These are phyloP conservation scores for Oxyteleia sp. DNA, from an alignment of 2,888 invertebrate genomes.

Conservation along the genomic window DNA sequence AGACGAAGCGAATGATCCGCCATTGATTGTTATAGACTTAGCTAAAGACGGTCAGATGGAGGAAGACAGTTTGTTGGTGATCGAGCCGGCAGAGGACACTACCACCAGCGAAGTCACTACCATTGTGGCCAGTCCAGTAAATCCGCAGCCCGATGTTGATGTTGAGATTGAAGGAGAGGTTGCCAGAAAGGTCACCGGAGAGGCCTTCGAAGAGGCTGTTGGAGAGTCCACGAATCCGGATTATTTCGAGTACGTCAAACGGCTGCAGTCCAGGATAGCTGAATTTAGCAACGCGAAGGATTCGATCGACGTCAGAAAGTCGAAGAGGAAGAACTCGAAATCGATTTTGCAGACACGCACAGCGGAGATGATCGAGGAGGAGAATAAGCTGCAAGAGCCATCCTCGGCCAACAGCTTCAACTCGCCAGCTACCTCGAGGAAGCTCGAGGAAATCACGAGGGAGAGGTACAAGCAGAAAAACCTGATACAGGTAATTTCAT, in stretches of 20 bases:
- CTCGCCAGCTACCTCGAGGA: slow-evolving; percentile 89
- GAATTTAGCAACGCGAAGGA: slow-evolving; percentile 92
- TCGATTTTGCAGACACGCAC: slow-evolving; percentile 87
- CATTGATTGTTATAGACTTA: slow-evolving; percentile 38
- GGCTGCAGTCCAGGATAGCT: slow-evolving; percentile 90
- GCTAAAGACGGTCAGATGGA: slow-evolving; percentile 84
- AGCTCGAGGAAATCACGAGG: slow-evolving; percentile 92
- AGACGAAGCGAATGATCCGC: slow-evolving; percentile 29
- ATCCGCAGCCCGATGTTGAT: slow-evolving; percentile 71
- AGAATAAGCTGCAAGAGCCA: slow-evolving; percentile 84
- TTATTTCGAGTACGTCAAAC: slow-evolving; percentile 90
- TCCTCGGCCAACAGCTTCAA: slow-evolving; percentile 84
- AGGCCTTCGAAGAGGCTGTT: too few species aligned
- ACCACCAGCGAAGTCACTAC: slow-evolving; percentile 88
- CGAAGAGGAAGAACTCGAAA: slow-evolving; percentile 88
- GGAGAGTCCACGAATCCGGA: slow-evolving; percentile 81
- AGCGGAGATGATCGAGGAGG: slow-evolving; percentile 88
- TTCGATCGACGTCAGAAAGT: slow-evolving; percentile 90
- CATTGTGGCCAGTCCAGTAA: slow-evolving; percentile 89
- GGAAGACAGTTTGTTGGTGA: slow-evolving; percentile 89
- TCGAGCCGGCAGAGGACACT: slow-evolving; percentile 90
- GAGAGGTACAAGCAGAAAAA: slow-evolving; percentile 95
- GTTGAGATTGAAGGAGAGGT: too few species aligned
- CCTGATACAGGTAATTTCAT: slow-evolving; percentile 90
- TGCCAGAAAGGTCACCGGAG: too few species aligned